Percentiles rank a stretch among this genome's conserved stretches.
Conservation (phyloP, 2,888 invertebrate genomes). For the Macaria notata region DNA sequence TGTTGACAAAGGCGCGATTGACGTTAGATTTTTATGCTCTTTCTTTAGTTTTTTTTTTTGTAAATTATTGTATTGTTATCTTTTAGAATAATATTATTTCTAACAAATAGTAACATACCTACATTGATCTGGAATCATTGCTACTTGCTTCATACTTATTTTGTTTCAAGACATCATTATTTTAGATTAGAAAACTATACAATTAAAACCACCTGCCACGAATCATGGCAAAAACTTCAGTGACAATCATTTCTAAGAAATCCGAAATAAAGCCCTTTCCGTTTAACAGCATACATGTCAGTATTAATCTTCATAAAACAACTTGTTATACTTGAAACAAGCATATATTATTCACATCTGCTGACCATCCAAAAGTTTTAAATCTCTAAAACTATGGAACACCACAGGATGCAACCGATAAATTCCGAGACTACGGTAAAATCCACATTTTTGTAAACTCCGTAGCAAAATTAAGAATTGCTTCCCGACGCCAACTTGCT, state of each 20-base stretch:
- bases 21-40: background rate
- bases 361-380: constrained; percentile 41
- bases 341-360: constrained; percentile 41
- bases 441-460: constrained; percentile 69
- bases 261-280: too few species aligned
- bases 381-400: constrained; percentile 43
- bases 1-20: constrained; percentile 9
- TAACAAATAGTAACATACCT: too few species aligned
- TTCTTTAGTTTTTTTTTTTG: background rate
- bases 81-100: background rate
- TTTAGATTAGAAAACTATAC: too few species aligned
- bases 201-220: too few species aligned
- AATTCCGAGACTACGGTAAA: constrained; percentile 72
- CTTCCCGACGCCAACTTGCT: constrained; percentile 36
- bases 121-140: too few species aligned
- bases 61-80: background rate
- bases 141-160: too few species aligned
- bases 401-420: constrained; percentile 55
- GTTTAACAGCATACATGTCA: too few species aligned
- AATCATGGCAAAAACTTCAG: too few species aligned
- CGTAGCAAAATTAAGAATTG: constrained; percentile 68
- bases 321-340: constrained; percentile 6
- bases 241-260: too few species aligned
- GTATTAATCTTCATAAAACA: too few species aligned
- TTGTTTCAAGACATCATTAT: too few species aligned